Percentiles rank a stretch among this genome's conserved stretches.
These are phyloP conservation scores for Holotrichia oblita DNA, from an alignment of 1,140 invertebrate species.

Conservation along the genomic window DNA sequence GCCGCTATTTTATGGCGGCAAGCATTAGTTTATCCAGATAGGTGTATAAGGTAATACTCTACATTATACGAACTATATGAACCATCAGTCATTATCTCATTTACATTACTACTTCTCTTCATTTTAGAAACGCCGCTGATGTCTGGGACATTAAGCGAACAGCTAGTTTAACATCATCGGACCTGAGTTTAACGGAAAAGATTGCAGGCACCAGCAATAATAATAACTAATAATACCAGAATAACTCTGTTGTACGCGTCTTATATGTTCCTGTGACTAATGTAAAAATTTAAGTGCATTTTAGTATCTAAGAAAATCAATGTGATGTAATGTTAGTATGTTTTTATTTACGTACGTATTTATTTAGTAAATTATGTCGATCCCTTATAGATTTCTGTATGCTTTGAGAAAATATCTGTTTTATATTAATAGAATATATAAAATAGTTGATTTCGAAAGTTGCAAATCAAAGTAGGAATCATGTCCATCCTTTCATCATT, in stretches of 20 bases:
- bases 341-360: conserved; percentile 6
- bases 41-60: conserved; percentile 63
- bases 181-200: neutral
- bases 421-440: no score
- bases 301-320: conserved; percentile 13
- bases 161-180: neutral
- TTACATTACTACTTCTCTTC: neutral
- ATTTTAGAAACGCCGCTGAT: conserved; percentile 2
- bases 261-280: conserved; percentile 14
- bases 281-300: conserved; percentile 1
- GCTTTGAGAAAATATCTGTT: neutral
- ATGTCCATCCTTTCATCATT: no score
- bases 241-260: neutral
- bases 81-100: neutral
- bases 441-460: no score
- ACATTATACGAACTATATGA: neutral
- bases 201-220: neutral
- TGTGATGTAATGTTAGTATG: neutral
- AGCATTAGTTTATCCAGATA: conserved; percentile 63
- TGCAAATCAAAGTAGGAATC: no score
- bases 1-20: conserved; percentile 73
- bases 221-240: neutral
- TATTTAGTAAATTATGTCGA: conserved; percentile 17
- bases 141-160: conserved; percentile 9
- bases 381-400: neutral